These are phyloP conservation scores for Actinernus sp. DNA, from an alignment of 92 coral and sea anemone genomes.

Conservation along the genomic window DNA sequence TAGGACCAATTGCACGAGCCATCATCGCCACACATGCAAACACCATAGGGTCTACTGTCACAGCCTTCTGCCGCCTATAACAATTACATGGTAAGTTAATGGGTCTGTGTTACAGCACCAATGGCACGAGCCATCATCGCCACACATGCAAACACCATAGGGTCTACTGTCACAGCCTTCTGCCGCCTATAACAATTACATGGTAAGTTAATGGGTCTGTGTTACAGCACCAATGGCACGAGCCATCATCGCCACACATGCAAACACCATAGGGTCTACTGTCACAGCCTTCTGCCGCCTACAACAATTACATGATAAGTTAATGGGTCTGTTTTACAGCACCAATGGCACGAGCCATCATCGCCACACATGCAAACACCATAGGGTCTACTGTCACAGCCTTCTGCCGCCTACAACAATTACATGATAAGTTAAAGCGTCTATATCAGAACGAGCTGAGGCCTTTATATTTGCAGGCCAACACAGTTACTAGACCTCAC, in stretches of 20 bases:
- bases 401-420: constrained; percentile 80
- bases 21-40: constrained; percentile 98
- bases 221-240: constrained; percentile 97
- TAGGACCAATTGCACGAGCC: constrained; percentile 97
- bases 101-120: no score
- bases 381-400: constrained; percentile 95
- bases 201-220: no score
- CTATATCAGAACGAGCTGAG: no score
- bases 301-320: no score
- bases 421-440: no score
- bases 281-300: constrained; percentile 90
- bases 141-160: constrained; percentile 99
- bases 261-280: constrained; percentile 99
- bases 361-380: constrained; percentile 99
- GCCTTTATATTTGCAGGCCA: no score
- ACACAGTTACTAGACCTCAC: no score
- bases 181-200: constrained; percentile 79
- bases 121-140: constrained; percentile 97
- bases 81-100: no score
- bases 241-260: constrained; percentile 98
- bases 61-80: constrained; percentile 84
- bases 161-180: constrained; percentile 92
- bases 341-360: constrained; percentile 98
- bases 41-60: constrained; percentile 99
- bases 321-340: no score